phyloP scores from a whole-genome alignment of 2,113 vertebrate species.

The Chionis minor region DNA sequence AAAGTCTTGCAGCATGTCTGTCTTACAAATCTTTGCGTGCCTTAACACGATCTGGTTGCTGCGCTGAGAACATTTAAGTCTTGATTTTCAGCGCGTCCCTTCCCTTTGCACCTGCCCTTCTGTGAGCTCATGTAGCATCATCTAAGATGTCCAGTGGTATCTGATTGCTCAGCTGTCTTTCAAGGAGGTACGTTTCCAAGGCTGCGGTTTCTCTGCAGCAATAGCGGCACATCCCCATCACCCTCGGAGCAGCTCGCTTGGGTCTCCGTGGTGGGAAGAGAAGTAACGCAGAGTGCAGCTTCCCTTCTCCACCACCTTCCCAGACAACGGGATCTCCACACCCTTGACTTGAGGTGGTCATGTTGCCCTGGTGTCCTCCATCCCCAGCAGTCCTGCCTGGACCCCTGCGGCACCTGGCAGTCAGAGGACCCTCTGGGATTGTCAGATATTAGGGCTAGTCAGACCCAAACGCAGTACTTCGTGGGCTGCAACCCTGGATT shows the following conservation, averaged over 20 bases:
- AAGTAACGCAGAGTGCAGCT: neutral
- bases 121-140: neutral
- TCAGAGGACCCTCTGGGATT: neutral
- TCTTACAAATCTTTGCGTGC: neutral
- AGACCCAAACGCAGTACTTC: neutral
- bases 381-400: neutral
- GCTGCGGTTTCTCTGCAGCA: neutral
- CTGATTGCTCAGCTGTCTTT: neutral
- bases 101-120: neutral
- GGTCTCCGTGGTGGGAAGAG: neutral
- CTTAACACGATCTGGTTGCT: neutral
- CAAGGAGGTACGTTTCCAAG: neutral
- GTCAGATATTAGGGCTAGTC: neutral
- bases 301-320: neutral
- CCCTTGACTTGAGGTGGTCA: neutral
- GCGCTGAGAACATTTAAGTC: neutral
- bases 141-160: rapidly evolving
- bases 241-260: neutral
- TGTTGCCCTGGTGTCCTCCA: neutral
- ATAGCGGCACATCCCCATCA: neutral
- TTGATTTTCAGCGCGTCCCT: neutral
- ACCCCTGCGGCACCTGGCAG: neutral
- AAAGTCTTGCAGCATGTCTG: neutral
- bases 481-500: neutral
- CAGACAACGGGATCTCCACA: rapidly evolving